Percentiles rank a stretch among this genome's conserved stretches.
phyloP scores from a whole-genome alignment of 2,113 vertebrate genomes.

The Cynoglossus semilaevis region DNA sequence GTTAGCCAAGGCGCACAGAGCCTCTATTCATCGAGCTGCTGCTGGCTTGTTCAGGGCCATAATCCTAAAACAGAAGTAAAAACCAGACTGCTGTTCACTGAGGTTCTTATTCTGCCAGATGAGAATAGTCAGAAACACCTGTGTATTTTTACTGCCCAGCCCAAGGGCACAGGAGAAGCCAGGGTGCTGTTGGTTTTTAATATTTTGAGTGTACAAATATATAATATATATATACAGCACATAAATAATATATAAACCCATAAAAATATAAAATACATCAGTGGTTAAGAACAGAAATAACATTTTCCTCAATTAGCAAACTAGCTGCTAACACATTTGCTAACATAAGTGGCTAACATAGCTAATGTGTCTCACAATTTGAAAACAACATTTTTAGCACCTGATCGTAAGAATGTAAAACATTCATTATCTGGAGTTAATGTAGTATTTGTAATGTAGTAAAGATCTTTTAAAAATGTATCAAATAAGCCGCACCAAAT shows the following conservation, averaged over 20 bases:
- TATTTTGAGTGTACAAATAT: neutral
- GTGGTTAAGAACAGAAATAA: no score
- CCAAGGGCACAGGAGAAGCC: neutral
- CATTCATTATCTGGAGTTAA: no score
- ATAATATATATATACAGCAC: neutral
- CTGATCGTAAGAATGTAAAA: no score
- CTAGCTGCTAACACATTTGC: no score
- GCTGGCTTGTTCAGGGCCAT: constrained; percentile 43
- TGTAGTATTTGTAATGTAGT: no score
- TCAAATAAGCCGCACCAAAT: no score
- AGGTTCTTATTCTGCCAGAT: constrained; percentile 26
- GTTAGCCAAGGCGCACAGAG: constrained; percentile 55
- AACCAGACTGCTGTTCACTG: constrained; percentile 16
- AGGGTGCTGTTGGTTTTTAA: neutral
- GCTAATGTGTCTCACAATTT: no score
- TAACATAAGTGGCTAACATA: no score
- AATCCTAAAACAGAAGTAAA: constrained; percentile 41
- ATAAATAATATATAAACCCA: neutral
- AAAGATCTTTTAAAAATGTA: no score
- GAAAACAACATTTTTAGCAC: no score
- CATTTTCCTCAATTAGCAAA: no score
- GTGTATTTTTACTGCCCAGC: constrained; percentile 6
- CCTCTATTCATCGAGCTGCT: constrained; percentile 65
- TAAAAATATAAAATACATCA: neutral
- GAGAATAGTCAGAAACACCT: constrained; percentile 36